Base-by-base conservation (phyloP, 1,140 invertebrate species). In the Coptotermes formosanus region DNA sequence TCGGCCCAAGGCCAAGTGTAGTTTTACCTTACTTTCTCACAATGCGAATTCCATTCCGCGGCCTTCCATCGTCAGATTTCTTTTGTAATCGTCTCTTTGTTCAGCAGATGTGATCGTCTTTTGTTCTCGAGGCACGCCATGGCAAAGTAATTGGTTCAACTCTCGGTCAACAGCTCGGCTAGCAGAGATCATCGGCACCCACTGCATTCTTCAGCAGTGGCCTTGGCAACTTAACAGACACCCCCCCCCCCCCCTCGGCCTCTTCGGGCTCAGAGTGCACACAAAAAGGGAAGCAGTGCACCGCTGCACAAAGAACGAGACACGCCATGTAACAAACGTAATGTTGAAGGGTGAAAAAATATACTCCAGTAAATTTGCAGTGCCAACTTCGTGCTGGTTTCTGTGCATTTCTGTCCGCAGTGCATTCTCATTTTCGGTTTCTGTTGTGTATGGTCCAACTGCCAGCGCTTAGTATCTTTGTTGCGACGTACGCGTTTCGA, bases 61-160 rank as follows among this genome's bases (percentile, higher is more conserved):
- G 52, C 52, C 19, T 55, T 55, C 3, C 9, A 16, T 16, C 19
- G 1, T 21, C n/a, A 30, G 30, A 25, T 75, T 30, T 16, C 64
- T 75, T 75, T 75, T 25, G n/a, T 75, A n/a, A 30, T 25, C 64
- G 25, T 75, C n/a, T 75, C 64, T 75, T 75, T 75, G 25, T 30
- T 75, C n/a, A 25, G 64, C n/a, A 30, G n/a, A 25, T 21, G 59
- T 64, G 16, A 30, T 75, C 25, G 25, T n/a, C 64, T 30, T 75
- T 75, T 75, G 25, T 25, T 25, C 25, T n/a, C 25, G 25, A 75
- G 64, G n/a, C 64, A n/a, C 25, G 64, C 64, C 64, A 75, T 25
- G n/a, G 64, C 25, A 75, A 75, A 30, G 64, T 75, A 75, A 75
- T 30, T 75, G 64, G 64, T 75, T 75, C 64, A 75, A 75, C 64